phyloP scores from a whole-genome alignment of 2,113 vertebrate species.

The Cyphomyrus plagiostoma region DNA sequence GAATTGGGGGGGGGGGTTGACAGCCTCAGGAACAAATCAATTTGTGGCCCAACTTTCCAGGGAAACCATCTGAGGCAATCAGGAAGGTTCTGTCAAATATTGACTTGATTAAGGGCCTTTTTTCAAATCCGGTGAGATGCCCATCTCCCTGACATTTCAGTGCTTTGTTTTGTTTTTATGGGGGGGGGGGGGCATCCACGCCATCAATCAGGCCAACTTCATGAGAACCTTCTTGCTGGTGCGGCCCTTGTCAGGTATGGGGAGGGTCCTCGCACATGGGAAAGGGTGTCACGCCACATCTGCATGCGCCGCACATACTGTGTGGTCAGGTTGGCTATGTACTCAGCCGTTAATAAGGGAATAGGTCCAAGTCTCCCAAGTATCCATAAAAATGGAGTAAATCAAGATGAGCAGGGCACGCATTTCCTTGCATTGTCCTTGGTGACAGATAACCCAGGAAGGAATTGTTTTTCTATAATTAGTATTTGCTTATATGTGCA shows the following conservation, averaged over 20 bases:
- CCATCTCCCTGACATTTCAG: background rate
- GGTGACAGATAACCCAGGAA: background rate
- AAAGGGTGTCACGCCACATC: background rate
- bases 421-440: background rate
- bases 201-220: background rate
- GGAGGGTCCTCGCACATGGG: background rate
- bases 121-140: background rate
- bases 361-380: background rate
- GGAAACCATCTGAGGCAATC: background rate
- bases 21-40: background rate
- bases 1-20: background rate
- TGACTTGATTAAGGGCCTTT: background rate
- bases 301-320: background rate
- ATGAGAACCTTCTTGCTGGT: background rate
- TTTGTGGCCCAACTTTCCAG: background rate
- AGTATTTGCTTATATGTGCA: background rate
- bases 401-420: background rate
- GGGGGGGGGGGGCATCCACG: background rate
- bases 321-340: background rate
- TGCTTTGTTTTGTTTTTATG: background rate
- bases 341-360: background rate
- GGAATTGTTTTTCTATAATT: background rate
- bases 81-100: slow-evolving; percentile 6
- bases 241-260: background rate
- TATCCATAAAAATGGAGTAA: background rate